phyloP scores from a whole-genome alignment of 2,113 vertebrate species.

The Trochalopteron elliotii region DNA sequence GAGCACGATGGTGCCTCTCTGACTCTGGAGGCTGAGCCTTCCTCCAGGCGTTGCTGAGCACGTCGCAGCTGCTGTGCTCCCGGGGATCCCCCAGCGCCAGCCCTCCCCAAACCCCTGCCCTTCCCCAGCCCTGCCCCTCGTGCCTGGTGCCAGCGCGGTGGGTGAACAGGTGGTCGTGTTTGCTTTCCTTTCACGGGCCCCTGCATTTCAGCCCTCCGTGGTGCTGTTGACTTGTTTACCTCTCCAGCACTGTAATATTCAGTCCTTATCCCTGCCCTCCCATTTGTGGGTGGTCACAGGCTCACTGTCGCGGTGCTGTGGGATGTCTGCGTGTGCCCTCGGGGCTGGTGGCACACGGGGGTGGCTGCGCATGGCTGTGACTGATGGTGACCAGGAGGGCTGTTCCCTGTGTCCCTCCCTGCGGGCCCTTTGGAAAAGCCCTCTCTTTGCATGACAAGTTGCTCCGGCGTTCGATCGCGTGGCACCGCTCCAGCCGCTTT shows the following conservation, averaged over 20 bases:
- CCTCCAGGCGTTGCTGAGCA: neutral
- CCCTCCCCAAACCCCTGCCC: neutral
- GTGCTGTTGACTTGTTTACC: neutral
- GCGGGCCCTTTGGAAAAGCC: fast-evolving
- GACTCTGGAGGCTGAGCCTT: neutral
- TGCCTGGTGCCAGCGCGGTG: fast-evolving
- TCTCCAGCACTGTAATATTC: fast-evolving
- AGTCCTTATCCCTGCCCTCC: neutral
- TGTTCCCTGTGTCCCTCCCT: neutral
- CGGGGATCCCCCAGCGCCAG: neutral
- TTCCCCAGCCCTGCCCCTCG: neutral
- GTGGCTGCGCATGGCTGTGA: fast-evolving
- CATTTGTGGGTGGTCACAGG: neutral
- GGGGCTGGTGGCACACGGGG: neutral
- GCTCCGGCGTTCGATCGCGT: fast-evolving
- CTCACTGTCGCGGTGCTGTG: fast-evolving
- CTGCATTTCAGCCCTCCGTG: neutral
- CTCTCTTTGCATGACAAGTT: neutral
- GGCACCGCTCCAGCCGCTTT: neutral
- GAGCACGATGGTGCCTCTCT: neutral
- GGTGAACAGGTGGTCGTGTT: neutral
- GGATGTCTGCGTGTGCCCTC: fast-evolving
- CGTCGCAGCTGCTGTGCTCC: neutral
- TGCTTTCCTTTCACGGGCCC: neutral
- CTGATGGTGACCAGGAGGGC: fast-evolving